Percentiles rank a stretch among this genome's conserved stretches.
phyloP scores from a whole-genome alignment of 2,888 invertebrate genomes.

The Drosophila prolongata region DNA sequence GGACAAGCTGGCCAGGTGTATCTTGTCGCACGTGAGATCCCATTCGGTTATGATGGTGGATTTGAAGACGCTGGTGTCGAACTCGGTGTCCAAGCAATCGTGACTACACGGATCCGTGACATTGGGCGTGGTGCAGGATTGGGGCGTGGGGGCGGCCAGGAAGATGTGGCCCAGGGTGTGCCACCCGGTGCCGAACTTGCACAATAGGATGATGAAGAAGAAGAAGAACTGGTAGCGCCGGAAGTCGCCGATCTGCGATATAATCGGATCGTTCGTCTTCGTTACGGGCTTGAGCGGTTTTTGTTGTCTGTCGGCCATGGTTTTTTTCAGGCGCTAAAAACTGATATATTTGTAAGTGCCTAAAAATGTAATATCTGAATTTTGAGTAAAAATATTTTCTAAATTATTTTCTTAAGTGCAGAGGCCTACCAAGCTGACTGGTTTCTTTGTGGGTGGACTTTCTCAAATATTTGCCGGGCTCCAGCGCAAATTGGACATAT shows the following conservation, averaged over 20 bases:
- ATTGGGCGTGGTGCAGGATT: conserved; percentile 85
- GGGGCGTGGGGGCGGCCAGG: conserved; percentile 88
- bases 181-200: conserved; percentile 93
- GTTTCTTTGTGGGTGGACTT: conserved; percentile 32
- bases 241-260: conserved; percentile 89
- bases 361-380: not conserved
- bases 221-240: conserved; percentile 91
- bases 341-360: not conserved
- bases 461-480: conserved; percentile 48
- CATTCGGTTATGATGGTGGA: conserved; percentile 91
- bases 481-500: conserved; percentile 46
- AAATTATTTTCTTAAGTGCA: conserved; percentile 10
- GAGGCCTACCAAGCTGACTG: not conserved
- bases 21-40: conserved; percentile 87
- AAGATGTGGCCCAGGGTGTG: conserved; percentile 92
- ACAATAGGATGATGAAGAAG: conserved; percentile 88
- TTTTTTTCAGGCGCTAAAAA: not conserved
- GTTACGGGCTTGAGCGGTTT: conserved; percentile 34
- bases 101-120: conserved; percentile 85
- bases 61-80: conserved; percentile 88
- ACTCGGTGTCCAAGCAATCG: conserved; percentile 86
- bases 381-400: not conserved
- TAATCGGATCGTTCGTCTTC: conserved; percentile 86
- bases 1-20: conserved; percentile 89
- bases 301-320: not conserved